phyloP scores from a whole-genome alignment of 2,113 vertebrate genomes.

The Phyllostomus hastatus region DNA sequence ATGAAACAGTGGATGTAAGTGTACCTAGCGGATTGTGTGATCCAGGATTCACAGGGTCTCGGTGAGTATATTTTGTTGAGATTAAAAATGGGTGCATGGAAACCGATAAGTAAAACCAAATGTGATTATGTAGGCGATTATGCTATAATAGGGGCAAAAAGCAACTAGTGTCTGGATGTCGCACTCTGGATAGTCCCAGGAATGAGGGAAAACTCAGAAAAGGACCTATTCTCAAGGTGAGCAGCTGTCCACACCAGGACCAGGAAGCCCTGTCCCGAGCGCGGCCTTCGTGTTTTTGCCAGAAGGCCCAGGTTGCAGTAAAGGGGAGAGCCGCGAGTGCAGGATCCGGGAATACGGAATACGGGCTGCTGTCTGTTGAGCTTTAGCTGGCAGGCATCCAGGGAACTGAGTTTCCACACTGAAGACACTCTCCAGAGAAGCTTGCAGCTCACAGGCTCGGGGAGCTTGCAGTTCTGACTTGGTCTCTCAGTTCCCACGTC shows the following conservation, averaged over 20 bases:
- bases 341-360: conserved; percentile 78
- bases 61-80: not conserved
- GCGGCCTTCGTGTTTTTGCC: conserved; percentile 68
- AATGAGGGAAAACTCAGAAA: conserved; percentile 9
- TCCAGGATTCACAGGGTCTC: not conserved
- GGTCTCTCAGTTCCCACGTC: not conserved
- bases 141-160: conserved; percentile 49
- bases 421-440: not conserved
- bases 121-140: conserved; percentile 48
- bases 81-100: conserved; percentile 42
- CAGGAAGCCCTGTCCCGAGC: not conserved
- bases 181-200: conserved; percentile 25
- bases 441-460: not conserved
- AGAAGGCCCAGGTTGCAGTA: conserved; percentile 72
- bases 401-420: conserved; percentile 81
- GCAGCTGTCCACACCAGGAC: not conserved
- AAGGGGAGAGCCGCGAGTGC: conserved; percentile 79
- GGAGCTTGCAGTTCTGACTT: not conserved
- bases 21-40: not conserved
- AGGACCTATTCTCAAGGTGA: conserved; percentile 7
- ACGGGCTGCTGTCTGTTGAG: conserved; percentile 80
- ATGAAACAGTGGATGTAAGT: not conserved
- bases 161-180: conserved; percentile 18
- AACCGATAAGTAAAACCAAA: conserved; percentile 1
- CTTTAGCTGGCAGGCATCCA: conserved; percentile 73